Evolutionary conservation across 2,113 vertebrate species (phyloP).

Genomic region (Scartelaos histophorus): DNA sequence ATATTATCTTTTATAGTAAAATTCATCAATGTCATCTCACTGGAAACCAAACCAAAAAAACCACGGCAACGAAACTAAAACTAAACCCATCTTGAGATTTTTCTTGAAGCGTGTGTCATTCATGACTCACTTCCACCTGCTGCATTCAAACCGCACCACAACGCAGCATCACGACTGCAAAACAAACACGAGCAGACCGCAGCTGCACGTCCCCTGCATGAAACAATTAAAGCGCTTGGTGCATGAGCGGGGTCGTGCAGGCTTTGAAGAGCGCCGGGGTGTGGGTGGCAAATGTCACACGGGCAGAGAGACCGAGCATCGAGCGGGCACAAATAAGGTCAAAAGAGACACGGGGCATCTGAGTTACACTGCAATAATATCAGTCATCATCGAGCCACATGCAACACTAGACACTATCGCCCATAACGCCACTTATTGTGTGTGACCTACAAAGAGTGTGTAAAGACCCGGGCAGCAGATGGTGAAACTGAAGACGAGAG

Average conservation of each 20-base stretch:
- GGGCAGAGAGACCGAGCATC: conserved; percentile 9
- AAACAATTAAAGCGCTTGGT: conserved; percentile 29
- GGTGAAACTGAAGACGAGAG: conserved; percentile 17
- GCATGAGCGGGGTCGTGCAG: conserved; percentile 16
- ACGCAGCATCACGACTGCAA: background rate
- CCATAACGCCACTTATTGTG: background rate
- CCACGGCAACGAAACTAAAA: no score
- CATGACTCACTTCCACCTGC: background rate
- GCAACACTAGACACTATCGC: background rate
- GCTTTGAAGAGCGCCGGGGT: conserved; percentile 28
- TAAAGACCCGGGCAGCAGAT: conserved; percentile 6
- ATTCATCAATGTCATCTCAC: background rate
- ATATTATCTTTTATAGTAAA: background rate
- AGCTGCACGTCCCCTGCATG: conserved; percentile 2
- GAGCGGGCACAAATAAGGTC: conserved; percentile 23
- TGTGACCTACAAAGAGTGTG: conserved; percentile 5
- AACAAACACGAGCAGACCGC: background rate
- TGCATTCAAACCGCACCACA: background rate
- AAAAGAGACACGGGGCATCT: background rate
- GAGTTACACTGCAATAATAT: background rate
- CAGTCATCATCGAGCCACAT: conserved; percentile 1
- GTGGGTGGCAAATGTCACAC: conserved; percentile 56
- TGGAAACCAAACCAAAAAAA: background rate
- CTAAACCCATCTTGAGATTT: background rate
- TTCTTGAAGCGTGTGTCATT: background rate